Evolutionary conservation across 2,113 vertebrate genomes (phyloP), one percentile per base, ranked within the genome.

Genomic region (Erythrocebus patas): DNA sequence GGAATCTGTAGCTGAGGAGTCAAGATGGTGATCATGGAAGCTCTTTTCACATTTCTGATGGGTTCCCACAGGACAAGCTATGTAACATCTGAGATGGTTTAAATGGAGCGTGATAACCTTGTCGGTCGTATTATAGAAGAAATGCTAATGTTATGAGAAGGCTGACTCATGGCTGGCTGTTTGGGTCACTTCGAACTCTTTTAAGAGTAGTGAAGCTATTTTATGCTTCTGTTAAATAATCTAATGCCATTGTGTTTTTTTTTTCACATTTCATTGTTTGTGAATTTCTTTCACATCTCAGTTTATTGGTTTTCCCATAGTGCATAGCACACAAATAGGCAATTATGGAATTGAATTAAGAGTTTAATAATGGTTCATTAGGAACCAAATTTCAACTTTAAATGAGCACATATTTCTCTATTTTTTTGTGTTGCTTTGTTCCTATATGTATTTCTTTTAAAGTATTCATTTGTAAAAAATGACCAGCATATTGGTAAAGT

Each of bases 391-490:
- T 96, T 97, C 40, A 79, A 76, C 80, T 92, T 91, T 75, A 95
- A 96, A 85, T 97, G 66, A 95, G 84, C 84, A 93, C 82, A 16
- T 84, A 78, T 87, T 95, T 84, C 70, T 87, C 10, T 89, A 10
- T 91, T 91, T 96, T 96, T 88, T 93, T 52, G 48, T 48, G 92
- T 59, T 89, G 45, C 45, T 94, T 96, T 96, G 78, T 91, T 35
- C 18, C 35, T 93, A 35, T 72, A 27, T n/a, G 35, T 50, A 59
- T 89, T 70, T 93, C 70, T 97, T 95, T 88, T 79, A 92, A 97
- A 90, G 79, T 75, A 30, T 16, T 96, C 20, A 94, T 94, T 88
- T 96, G 96, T 95, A 82, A 92, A 92, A 64, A 64, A 64, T 64
- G 66, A 78, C 40, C 32, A 85, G 64, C 9, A 7, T 98, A 81